Evolutionary conservation across 2,888 invertebrate species (phyloP), one percentile per base, ranked within the genome.

Genomic region (Ypsolopha sequella): DNA sequence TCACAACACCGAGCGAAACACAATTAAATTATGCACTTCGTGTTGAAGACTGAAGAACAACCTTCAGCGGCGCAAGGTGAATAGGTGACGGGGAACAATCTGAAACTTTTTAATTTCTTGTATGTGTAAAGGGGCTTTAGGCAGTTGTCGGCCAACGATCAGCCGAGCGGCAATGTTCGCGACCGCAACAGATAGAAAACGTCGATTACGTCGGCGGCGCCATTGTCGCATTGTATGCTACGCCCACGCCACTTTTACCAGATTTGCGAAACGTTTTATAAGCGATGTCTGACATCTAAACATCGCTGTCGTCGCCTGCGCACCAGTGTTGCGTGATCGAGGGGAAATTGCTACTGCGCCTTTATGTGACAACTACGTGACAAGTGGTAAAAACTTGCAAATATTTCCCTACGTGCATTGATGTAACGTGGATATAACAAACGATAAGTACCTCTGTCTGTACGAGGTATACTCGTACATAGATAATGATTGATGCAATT

Each of bases 151-250:
- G 62, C 58, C 59, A 61, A 59, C 52, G 63, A 56, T 68, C 80
- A 81, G 66, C 80, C 65, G 62, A 77, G 76, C 84, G 81, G 70
- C 76, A 79, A 71, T 76, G 73, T 73, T 75, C 64, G 79, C 73
- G 71, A 80, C 81, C 84, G 79, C 80, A 78, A 74, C 80, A 72
- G 80, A 84, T 85, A 82, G 82, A 84, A 85, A 85, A 80, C 78
- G 64, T 60, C 68, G 80, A 84, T 84, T 84, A 80, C 82, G 78
- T 76, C 59, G 75, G 59, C 61, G 67, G 60, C 13, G 51, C 61
- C 73, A 80, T 80, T 81, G 84, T 84, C 80, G 72, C 76, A 76
- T 80, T 80, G 76, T 79, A 61, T 66, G 60, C 68, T 66, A 73
- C 78, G 70, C 80, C 78, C 68, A 75, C 74, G 66, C 65, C 66